Conservation (phyloP, 2,113 vertebrate genomes). For the Pipra filicauda region DNA sequence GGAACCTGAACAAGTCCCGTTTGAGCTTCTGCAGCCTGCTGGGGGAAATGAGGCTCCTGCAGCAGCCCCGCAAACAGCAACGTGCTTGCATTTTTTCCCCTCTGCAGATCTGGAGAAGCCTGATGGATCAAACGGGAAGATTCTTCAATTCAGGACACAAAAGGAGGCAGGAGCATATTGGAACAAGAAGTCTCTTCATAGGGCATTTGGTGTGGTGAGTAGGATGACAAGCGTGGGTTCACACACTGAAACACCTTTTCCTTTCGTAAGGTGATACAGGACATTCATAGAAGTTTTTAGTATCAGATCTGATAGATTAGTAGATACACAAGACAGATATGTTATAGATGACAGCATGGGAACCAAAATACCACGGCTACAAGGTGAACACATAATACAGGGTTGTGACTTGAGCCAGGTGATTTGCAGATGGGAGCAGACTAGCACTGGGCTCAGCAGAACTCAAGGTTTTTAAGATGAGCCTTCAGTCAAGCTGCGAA, state of each 20-base stretch:
- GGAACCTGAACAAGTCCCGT: accelerated
- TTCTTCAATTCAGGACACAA: not conserved
- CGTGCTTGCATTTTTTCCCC: accelerated
- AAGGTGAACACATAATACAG: not conserved
- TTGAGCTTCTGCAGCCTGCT: not conserved
- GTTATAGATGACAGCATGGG: no score
- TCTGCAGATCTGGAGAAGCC: not conserved
- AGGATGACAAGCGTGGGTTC: not conserved
- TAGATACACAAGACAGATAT: not conserved
- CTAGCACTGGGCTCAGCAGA: not conserved
- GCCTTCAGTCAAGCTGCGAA: not conserved
- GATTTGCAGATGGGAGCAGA: not conserved
- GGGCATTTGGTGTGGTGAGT: not conserved
- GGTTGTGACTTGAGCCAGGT: not conserved
- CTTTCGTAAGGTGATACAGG: not conserved
- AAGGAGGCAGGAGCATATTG: not conserved
- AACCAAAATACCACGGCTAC: accelerated
- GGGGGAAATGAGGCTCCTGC: not conserved
- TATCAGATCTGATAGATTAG: not conserved
- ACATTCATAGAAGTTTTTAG: accelerated
- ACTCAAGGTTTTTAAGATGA: not conserved
- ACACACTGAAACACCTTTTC: not conserved
- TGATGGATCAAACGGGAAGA: not conserved
- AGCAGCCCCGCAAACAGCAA: not conserved
- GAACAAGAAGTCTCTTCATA: not conserved